phyloP scores from a whole-genome alignment of 1,140 invertebrate species.

The Tetramorium parvispinum region DNA sequence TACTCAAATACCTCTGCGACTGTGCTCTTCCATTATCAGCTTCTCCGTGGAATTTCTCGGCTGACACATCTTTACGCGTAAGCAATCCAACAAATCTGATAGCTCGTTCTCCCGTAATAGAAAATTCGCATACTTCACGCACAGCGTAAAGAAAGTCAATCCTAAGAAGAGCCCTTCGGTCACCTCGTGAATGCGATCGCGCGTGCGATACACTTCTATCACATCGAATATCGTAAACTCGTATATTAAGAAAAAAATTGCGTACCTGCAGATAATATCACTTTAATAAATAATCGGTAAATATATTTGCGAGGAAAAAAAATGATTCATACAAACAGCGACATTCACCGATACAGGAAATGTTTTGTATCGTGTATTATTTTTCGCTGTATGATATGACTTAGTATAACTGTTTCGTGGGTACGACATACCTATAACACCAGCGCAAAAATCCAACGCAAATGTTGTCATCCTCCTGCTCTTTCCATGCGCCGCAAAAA shows the following conservation, averaged over 20 bases:
- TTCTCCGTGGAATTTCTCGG: conserved; percentile 16
- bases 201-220: conserved; percentile 4
- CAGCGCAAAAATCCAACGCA: not conserved
- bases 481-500: conserved; percentile 43
- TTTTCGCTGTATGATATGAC: not conserved
- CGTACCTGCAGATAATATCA: not conserved
- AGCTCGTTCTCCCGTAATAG: conserved; percentile 21
- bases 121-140: conserved; percentile 42
- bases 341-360: not conserved
- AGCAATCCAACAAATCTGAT: conserved; percentile 1
- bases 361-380: not conserved
- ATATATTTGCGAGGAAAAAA: not conserved
- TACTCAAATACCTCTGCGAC: conserved; percentile 12
- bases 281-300: not conserved
- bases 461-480: not conserved
- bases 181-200: not conserved
- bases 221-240: conserved; percentile 24
- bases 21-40: conserved; percentile 24
- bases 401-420: not conserved
- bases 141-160: conserved; percentile 24
- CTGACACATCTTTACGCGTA: conserved; percentile 30
- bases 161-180: conserved; percentile 35
- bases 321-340: not conserved
- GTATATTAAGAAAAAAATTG: conserved; percentile 28
- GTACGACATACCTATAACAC: conserved; percentile 1